These are phyloP conservation scores for Brachyrhaphis roseni DNA, from an alignment of 2,797 vertebrate genomes.

Conservation along the genomic window DNA sequence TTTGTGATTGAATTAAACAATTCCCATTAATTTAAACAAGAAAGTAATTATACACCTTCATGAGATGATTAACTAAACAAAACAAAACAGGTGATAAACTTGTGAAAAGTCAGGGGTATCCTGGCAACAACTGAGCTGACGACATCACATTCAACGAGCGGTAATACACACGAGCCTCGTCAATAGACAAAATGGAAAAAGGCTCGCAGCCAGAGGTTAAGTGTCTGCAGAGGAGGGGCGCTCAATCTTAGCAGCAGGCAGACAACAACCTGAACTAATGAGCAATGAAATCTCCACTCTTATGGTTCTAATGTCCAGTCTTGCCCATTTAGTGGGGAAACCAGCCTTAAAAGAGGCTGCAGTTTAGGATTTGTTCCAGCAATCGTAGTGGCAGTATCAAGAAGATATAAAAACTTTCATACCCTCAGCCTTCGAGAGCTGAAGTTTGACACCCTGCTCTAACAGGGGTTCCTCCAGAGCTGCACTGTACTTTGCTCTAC, in stretches of 20 bases:
- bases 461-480: too few species aligned
- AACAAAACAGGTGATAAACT: not conserved
- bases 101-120: not conserved
- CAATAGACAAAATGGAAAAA: conserved; percentile 1
- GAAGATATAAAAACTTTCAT: not conserved
- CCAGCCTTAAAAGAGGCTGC: not conserved
- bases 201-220: not conserved
- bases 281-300: not conserved
- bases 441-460: not conserved
- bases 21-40: not conserved
- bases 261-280: not conserved
- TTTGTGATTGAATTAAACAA: not conserved
- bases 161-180: not conserved
- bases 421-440: not conserved
- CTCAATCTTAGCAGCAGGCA: not conserved
- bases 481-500: not conserved
- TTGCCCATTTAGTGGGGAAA: not conserved
- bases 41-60: not conserved
- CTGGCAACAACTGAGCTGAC: not conserved
- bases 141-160: not conserved
- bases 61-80: not conserved
- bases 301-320: not conserved
- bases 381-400: not conserved
- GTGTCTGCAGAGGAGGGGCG: not conserved
- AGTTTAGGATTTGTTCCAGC: not conserved